Conservation (phyloP, 2,888 invertebrate genomes). For the Drosophila quasianomalipes region DNA sequence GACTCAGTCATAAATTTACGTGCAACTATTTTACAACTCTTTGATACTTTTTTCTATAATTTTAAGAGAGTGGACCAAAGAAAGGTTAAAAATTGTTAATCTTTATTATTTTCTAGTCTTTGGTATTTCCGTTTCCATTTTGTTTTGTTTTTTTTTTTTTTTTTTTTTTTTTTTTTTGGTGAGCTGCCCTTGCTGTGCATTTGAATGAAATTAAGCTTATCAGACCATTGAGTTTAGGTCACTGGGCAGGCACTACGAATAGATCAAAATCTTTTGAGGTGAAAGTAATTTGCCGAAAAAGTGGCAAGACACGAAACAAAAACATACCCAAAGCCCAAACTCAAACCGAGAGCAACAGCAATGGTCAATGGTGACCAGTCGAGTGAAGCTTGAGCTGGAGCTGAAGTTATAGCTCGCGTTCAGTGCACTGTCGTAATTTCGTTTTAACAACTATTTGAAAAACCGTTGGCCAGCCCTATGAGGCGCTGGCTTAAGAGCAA, state of each 20-base stretch:
- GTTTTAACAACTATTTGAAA: slow-evolving; percentile 68
- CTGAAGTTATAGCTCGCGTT: slow-evolving; percentile 37
- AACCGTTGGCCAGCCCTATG: slow-evolving; percentile 72
- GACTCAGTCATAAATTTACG: background rate
- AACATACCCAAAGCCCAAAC: slow-evolving; percentile 5
- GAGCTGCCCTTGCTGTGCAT: slow-evolving; percentile 51
- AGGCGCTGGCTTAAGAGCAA: slow-evolving; percentile 4
- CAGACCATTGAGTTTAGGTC: slow-evolving; percentile 82
- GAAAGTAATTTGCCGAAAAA: slow-evolving; percentile 71
- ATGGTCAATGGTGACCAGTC: slow-evolving; percentile 48
- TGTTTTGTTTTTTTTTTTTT: background rate
- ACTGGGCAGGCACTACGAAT: slow-evolving; percentile 63
- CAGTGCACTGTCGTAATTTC: slow-evolving; percentile 76
- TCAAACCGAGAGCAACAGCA: slow-evolving; percentile 15
- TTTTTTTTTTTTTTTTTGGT: slow-evolving; percentile 13
- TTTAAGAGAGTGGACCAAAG: background rate
- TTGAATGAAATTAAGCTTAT: slow-evolving; percentile 67
- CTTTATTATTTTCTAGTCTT: slow-evolving; percentile 4
- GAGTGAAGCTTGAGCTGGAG: slow-evolving; percentile 40
- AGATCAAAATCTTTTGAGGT: slow-evolving; percentile 52
- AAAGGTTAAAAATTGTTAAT: slow-evolving; percentile 12
- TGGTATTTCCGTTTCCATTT: slow-evolving; percentile 13
- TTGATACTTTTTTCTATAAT: slow-evolving; percentile 8
- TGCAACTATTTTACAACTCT: background rate
- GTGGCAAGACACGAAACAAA: slow-evolving; percentile 12